Percentiles rank a stretch among this genome's conserved stretches.
These are phyloP conservation scores for Bradypodion pumilum DNA, from an alignment of 2,797 vertebrate species.

Conservation along the genomic window DNA sequence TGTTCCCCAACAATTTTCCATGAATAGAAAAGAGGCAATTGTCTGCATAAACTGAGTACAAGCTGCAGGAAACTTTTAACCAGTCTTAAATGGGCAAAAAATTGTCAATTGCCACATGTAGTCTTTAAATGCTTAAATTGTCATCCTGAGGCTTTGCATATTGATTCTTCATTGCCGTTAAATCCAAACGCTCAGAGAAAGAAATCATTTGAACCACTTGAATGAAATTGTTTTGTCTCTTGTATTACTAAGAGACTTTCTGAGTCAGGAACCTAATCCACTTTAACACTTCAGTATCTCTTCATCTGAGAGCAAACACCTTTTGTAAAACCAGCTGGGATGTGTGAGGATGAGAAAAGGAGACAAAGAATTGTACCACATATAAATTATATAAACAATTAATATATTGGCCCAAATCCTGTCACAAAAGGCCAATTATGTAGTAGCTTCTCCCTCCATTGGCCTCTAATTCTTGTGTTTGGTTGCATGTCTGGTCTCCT, in stretches of 20 bases:
- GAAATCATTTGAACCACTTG: conserved; percentile 41
- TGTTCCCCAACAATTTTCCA: conserved; percentile 19
- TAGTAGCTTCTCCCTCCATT: no score
- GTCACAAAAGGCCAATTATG: no score
- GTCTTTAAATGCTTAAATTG: conserved; percentile 47
- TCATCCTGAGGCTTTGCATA: conserved; percentile 48
- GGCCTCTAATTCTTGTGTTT: no score
- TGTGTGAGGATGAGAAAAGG: background rate
- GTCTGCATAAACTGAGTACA: conserved; percentile 25
- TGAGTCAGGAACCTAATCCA: conserved; percentile 36
- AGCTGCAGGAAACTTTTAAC: conserved; percentile 21
- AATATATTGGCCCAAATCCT: background rate
- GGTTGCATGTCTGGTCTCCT: no score
- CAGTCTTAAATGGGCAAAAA: conserved; percentile 27
- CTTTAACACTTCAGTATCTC: conserved; percentile 8
- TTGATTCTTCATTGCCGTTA: conserved; percentile 53
- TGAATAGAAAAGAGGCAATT: conserved; percentile 36
- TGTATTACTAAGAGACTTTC: conserved; percentile 25
- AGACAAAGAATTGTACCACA: background rate
- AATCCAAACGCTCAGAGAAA: conserved; percentile 41
- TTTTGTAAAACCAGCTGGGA: background rate
- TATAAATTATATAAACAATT: background rate
- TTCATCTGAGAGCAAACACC: background rate
- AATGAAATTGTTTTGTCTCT: conserved; percentile 40
- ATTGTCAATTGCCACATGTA: conserved; percentile 45